A percentile compares a stretch with the other conserved stretches of the same genome.
Evolutionary conservation across 2,888 invertebrate species (phyloP).

Genomic region (Drosophila bunnanda): DNA sequence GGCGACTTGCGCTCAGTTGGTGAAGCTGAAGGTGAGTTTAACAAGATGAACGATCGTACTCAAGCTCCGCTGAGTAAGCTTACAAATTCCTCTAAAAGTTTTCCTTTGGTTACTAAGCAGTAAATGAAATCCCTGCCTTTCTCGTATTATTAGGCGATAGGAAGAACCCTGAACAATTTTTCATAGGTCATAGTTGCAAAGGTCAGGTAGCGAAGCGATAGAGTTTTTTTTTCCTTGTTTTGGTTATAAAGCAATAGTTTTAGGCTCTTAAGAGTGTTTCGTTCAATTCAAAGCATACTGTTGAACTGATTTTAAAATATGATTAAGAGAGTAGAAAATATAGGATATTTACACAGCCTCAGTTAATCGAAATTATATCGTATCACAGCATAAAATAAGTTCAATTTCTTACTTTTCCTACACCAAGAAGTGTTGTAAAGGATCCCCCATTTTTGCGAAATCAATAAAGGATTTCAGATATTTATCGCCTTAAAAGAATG

Average conservation of each 20-base stretch:
- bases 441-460: no score
- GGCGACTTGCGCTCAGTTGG: conserved; percentile 55
- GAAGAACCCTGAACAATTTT: neutral
- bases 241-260: conserved; percentile 28
- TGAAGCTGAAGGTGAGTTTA: conserved; percentile 53
- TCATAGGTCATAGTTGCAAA: neutral
- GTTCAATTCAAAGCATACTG: neutral
- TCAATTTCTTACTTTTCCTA: neutral
- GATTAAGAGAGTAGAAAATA: neutral
- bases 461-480: neutral
- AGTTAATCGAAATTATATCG: neutral
- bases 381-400: neutral
- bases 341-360: neutral
- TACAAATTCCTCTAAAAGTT: neutral
- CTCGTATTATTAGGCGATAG: conserved; percentile 3
- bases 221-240: neutral
- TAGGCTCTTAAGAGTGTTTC: neutral
- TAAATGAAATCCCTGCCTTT: neutral
- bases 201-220: conserved; percentile 1
- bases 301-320: neutral
- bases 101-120: conserved; percentile 1
- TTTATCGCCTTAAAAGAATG: neutral
- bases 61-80: neutral
- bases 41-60: neutral
- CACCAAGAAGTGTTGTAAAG: no score